These are phyloP conservation scores for Willisornis vidua DNA, from an alignment of 2,113 vertebrate genomes.

Conservation along the genomic window DNA sequence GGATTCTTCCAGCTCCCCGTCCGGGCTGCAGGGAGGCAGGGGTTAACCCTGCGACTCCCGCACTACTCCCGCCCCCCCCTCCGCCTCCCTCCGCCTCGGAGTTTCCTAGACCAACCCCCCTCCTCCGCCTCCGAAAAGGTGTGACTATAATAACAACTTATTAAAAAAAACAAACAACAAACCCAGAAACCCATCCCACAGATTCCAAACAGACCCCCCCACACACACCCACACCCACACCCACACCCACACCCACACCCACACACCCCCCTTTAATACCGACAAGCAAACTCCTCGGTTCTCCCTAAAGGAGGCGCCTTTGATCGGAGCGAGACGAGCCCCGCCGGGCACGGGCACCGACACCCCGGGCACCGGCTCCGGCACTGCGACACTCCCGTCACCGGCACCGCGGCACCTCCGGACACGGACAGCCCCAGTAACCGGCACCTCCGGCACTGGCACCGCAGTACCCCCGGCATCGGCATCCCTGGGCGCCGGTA, in stretches of 20 bases:
- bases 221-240: too few species aligned
- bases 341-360: background rate
- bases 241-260: too few species aligned
- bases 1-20: background rate
- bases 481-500: background rate
- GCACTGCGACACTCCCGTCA: background rate
- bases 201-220: background rate
- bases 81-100: background rate
- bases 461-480: background rate
- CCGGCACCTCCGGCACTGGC: background rate
- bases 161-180: background rate
- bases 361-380: background rate
- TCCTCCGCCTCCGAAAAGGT: background rate
- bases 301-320: constrained; percentile 51
- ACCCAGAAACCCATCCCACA: background rate
- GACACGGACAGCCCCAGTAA: too few species aligned
- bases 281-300: constrained; percentile 23
- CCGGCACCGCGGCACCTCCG: background rate
- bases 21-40: background rate
- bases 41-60: constrained; percentile 28
- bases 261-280: constrained; percentile 5
- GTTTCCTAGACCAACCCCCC: background rate
- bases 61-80: background rate
- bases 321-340: constrained; percentile 5
- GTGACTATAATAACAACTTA: background rate